Evolutionary conservation across 2,888 invertebrate species (phyloP).

Genomic region (Timandra comae): DNA sequence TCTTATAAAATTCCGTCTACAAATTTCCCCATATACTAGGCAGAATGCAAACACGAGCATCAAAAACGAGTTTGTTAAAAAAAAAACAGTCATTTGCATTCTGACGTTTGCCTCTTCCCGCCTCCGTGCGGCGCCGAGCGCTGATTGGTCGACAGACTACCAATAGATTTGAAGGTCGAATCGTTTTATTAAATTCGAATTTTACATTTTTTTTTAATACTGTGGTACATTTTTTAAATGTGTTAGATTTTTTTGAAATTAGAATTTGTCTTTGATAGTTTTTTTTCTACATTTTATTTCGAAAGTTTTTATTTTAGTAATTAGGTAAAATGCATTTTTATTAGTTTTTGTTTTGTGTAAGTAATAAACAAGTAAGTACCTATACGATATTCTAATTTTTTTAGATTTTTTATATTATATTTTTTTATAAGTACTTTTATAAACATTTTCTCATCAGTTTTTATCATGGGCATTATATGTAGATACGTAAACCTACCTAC

Average conservation of each 20-base stretch:
- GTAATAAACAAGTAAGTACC: too few species aligned
- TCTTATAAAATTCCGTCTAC: conserved; percentile 9
- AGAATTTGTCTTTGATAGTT: too few species aligned
- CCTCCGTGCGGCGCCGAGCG: conserved; percentile 42
- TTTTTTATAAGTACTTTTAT: too few species aligned
- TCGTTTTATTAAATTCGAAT: conserved; percentile 12
- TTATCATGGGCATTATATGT: too few species aligned
- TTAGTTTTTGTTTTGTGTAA: too few species aligned
- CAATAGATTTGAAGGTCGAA: conserved; percentile 50
- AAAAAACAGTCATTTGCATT: conserved; percentile 65
- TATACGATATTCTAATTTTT: too few species aligned
- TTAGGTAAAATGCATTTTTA: too few species aligned
- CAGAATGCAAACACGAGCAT: conserved; percentile 45
- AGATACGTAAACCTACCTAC: too few species aligned
- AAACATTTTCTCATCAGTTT: too few species aligned
- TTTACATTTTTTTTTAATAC: conserved; percentile 1
- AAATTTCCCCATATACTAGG: conserved; percentile 31
- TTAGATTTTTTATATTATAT: too few species aligned
- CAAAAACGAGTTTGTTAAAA: conserved; percentile 46
- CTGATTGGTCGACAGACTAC: conserved; percentile 48
- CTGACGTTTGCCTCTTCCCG: conserved; percentile 71
- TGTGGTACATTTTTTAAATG: background rate
- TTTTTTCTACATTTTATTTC: too few species aligned
- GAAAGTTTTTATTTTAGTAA: too few species aligned
- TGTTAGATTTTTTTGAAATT: background rate